Evolutionary conservation across 64 coral and sea anemone species (phyloP).

Genomic region (Stylophora pistillata): DNA sequence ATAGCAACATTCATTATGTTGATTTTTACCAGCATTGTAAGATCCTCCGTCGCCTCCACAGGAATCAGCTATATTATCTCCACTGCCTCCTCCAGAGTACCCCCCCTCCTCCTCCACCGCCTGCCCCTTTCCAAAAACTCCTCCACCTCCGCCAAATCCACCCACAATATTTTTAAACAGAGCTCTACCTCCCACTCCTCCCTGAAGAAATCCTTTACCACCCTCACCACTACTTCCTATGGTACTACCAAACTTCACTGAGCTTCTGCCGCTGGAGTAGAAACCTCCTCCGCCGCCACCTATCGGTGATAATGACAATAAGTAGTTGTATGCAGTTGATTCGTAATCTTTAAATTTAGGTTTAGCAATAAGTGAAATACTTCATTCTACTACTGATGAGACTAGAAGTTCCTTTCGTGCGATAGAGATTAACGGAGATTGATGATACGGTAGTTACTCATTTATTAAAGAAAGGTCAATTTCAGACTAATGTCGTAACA

Average conservation of each 20-base stretch:
- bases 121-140: not conserved
- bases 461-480: no score
- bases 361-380: not conserved
- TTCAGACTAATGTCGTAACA: no score
- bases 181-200: slow-evolving; percentile 37
- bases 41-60: slow-evolving; percentile 54
- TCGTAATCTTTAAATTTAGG: no score
- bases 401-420: no score
- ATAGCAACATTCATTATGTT: slow-evolving; percentile 31
- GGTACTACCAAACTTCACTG: not conserved
- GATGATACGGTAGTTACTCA: no score
- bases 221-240: slow-evolving; percentile 21
- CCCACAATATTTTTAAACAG: not conserved
- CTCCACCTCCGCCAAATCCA: slow-evolving; percentile 45
- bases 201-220: slow-evolving; percentile 40
- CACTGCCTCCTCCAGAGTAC: slow-evolving; percentile 50
- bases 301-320: not conserved
- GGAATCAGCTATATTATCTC: not conserved
- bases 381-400: no score
- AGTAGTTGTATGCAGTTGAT: not conserved
- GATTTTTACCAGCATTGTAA: slow-evolving; percentile 22
- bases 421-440: no score
- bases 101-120: slow-evolving; percentile 40
- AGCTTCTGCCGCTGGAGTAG: slow-evolving; percentile 22
- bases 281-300: slow-evolving; percentile 45